Conservation (phyloP, 2,797 vertebrate genomes). For the Phalanger gymnotis region DNA sequence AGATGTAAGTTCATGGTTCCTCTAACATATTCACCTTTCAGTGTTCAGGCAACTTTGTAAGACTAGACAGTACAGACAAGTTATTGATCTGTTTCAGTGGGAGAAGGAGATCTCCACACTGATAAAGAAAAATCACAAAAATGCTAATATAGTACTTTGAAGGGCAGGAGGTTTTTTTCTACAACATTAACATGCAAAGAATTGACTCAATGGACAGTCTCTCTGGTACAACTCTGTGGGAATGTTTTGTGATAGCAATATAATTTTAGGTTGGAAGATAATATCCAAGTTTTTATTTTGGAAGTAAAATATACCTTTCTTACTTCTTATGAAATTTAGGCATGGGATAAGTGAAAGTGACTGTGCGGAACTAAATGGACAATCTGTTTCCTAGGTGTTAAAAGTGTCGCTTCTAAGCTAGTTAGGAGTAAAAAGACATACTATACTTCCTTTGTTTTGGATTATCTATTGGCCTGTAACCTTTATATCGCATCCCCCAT, state of each 20-base stretch:
- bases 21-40: not conserved
- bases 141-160: not conserved
- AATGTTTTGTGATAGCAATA: not conserved
- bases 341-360: not conserved
- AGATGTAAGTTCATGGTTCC: not conserved
- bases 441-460: not conserved
- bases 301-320: slow-evolving; percentile 54
- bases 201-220: not conserved
- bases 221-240: not conserved
- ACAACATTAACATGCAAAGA: not conserved
- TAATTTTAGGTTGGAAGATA: slow-evolving; percentile 16
- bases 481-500: not conserved
- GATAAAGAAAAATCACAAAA: not conserved
- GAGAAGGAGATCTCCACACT: not conserved
- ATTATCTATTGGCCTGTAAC: not conserved
- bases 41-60: not conserved
- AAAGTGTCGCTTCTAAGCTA: not conserved
- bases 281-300: slow-evolving; percentile 18
- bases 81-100: not conserved
- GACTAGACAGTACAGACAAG: not conserved
- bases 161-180: not conserved
- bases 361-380: not conserved
- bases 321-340: slow-evolving; percentile 19
- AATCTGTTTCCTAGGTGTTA: not conserved
- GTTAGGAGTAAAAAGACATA: not conserved